Percentiles rank a stretch among this genome's conserved stretches.
These are phyloP conservation scores for Passerina amoena DNA, from an alignment of 2,113 vertebrate genomes.

Conservation along the genomic window DNA sequence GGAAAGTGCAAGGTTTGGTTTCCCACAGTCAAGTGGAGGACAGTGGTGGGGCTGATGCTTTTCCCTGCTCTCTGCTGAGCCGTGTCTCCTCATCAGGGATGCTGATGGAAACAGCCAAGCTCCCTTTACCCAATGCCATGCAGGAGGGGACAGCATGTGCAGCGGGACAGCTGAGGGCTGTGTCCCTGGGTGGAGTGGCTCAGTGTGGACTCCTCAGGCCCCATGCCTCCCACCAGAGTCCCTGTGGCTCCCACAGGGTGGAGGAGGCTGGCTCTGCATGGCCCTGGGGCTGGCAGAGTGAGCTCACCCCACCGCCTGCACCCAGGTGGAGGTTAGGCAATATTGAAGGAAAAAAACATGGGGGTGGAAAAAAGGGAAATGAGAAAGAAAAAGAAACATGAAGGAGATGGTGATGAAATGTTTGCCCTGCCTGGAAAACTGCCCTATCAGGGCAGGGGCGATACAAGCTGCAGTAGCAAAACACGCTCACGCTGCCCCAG, in stretches of 20 bases:
- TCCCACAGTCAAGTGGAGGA: background rate
- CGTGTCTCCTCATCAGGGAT: background rate
- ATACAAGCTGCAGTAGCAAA: background rate
- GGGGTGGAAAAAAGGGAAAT: conserved; percentile 1
- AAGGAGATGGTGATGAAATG: background rate
- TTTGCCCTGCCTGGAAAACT: background rate
- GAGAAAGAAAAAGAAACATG: conserved; percentile 15
- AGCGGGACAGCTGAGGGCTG: background rate
- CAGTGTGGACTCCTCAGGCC: background rate
- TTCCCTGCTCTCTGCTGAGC: background rate
- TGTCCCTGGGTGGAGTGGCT: background rate
- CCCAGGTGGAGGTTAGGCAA: background rate
- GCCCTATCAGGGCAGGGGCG: background rate
- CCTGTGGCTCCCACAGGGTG: background rate
- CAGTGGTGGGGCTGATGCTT: background rate
- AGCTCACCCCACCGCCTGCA: background rate
- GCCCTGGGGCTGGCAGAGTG: background rate
- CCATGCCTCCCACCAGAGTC: background rate
- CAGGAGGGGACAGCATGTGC: background rate
- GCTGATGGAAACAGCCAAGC: background rate
- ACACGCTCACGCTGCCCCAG: conserved; percentile 38
- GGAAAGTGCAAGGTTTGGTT: background rate
- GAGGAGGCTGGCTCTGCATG: background rate
- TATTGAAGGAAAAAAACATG: background rate
- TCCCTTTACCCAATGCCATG: accelerated